These are phyloP conservation scores for Trachymyrmex cornetzi DNA, from an alignment of 1,140 invertebrate species.

Conservation along the genomic window DNA sequence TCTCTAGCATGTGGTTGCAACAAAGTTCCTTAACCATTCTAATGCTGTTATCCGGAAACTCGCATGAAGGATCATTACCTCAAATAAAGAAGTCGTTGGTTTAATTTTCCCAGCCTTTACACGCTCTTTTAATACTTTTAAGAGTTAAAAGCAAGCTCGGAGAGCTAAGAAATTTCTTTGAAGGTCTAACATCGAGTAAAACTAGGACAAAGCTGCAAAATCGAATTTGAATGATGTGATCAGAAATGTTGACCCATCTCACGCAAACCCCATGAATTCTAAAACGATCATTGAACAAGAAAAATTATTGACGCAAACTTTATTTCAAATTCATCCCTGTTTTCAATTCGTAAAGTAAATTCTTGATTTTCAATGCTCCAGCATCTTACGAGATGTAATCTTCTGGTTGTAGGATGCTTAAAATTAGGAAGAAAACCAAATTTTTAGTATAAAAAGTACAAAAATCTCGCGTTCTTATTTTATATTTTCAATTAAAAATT, in stretches of 20 bases:
- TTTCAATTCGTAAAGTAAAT: background rate
- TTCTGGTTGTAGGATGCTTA: background rate
- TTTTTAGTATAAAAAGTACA: background rate
- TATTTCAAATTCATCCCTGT: background rate
- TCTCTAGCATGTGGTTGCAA: background rate
- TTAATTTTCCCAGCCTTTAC: slow-evolving; percentile 6
- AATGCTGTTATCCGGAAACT: background rate
- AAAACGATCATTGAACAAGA: slow-evolving; percentile 15
- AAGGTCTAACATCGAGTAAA: slow-evolving; percentile 20
- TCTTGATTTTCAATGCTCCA: background rate
- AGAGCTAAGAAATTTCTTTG: slow-evolving; percentile 10
- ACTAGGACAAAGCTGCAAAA: slow-evolving; percentile 50
- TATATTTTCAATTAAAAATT: background rate
- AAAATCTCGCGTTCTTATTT: background rate
- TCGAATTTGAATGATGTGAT: slow-evolving; percentile 50
- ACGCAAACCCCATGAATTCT: slow-evolving; percentile 23
- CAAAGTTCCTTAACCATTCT: background rate
- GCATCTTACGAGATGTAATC: slow-evolving; percentile 10
- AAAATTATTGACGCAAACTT: slow-evolving; percentile 21
- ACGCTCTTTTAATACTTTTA: background rate
- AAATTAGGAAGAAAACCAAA: background rate
- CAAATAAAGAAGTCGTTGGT: background rate
- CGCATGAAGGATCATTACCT: background rate
- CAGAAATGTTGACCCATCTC: slow-evolving; percentile 27
- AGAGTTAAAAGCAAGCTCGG: slow-evolving; percentile 1